These are phyloP conservation scores for Gnathonemus echidnorhynchus DNA, from an alignment of 2,113 vertebrate species.

Conservation along the genomic window DNA sequence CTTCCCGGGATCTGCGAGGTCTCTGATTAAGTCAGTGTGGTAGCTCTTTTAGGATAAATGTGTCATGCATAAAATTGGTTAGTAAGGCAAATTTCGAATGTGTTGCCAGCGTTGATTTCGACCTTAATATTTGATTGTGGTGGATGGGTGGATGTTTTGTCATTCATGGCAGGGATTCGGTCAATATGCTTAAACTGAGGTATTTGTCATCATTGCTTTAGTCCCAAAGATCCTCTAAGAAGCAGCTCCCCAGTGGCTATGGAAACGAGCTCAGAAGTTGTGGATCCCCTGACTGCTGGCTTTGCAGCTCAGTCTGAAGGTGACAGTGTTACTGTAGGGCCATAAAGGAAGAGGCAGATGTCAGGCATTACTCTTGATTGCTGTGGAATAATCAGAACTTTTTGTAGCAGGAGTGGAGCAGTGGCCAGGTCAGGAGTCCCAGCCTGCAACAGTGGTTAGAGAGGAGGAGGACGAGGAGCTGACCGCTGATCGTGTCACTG, in stretches of 20 bases:
- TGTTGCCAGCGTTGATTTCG: background rate
- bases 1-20: conserved; percentile 75
- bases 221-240: conserved; percentile 82
- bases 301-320: conserved; percentile 67
- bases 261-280: conserved; percentile 82
- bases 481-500: conserved; percentile 79
- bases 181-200: background rate
- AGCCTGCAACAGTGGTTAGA: conserved; percentile 26
- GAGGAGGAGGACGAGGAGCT: conserved; percentile 66
- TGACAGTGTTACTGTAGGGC: conserved; percentile 39
- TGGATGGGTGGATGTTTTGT: background rate
- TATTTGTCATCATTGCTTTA: conserved; percentile 41
- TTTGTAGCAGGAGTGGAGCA: conserved; percentile 45
- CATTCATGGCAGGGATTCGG: background rate
- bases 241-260: conserved; percentile 95
- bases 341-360: background rate
- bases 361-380: background rate
- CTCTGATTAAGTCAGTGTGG: background rate
- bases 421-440: conserved; percentile 43
- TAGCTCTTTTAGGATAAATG: background rate
- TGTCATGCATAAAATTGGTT: background rate
- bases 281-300: conserved; percentile 73
- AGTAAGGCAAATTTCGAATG: background rate
- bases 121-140: background rate
- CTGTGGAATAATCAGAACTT: background rate